These are phyloP conservation scores for Leptinotarsa lineolata DNA, from an alignment of 1,140 invertebrate genomes.

Conservation along the genomic window DNA sequence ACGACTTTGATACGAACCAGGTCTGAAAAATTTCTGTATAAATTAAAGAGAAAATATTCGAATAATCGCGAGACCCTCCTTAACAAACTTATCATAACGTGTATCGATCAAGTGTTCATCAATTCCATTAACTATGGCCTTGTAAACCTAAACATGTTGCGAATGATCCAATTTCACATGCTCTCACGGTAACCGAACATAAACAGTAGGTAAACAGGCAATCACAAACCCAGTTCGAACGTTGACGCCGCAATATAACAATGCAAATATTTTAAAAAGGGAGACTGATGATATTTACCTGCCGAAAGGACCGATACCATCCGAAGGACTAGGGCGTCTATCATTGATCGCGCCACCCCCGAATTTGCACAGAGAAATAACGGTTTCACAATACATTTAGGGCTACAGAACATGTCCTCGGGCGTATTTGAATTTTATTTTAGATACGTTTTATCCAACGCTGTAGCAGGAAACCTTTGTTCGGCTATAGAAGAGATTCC, in stretches of 20 bases:
- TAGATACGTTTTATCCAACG: slow-evolving; percentile 34
- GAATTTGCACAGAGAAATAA: slow-evolving; percentile 29
- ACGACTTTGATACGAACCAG: too few species aligned
- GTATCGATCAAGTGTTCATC: too few species aligned
- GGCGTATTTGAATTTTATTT: slow-evolving; percentile 35
- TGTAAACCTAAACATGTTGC: background rate
- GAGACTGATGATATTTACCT: background rate
- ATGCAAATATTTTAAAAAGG: slow-evolving; percentile 1
- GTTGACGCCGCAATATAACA: slow-evolving; percentile 2
- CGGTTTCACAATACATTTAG: slow-evolving; percentile 32
- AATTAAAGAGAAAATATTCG: too few species aligned
- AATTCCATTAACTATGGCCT: too few species aligned
- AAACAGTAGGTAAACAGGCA: background rate
- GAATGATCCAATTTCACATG: background rate
- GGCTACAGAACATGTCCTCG: slow-evolving; percentile 29
- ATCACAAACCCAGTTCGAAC: background rate
- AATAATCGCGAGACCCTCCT: too few species aligned
- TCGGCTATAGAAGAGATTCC: background rate
- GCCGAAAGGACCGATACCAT: background rate
- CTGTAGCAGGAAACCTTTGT: slow-evolving; percentile 23
- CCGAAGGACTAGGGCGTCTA: background rate
- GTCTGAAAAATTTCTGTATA: too few species aligned
- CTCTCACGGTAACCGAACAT: background rate
- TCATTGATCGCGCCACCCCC: slow-evolving; percentile 26
- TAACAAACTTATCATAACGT: too few species aligned